Conservation (phyloP, 2,888 invertebrate species). For the Bugulina stolonifera region DNA sequence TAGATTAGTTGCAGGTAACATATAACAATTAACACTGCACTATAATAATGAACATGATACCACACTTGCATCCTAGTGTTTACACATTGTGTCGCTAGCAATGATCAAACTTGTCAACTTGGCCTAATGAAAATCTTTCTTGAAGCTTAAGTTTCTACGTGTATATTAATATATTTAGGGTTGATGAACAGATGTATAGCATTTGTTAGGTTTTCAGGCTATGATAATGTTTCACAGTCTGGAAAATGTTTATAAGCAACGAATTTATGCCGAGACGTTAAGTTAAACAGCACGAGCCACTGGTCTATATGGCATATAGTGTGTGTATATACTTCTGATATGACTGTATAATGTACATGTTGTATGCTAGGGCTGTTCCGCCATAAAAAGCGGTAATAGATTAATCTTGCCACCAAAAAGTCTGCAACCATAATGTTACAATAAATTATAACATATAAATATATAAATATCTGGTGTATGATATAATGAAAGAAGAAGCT, state of each 20-base stretch:
- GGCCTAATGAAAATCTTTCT: neutral
- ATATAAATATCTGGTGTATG: neutral
- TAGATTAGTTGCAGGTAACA: neutral
- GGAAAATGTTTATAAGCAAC: conserved; percentile 26
- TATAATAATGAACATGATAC: neutral
- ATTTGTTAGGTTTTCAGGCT: neutral
- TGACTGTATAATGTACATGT: neutral
- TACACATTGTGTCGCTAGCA: conserved; percentile 11
- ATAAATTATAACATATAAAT: neutral
- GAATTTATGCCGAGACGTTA: conserved; percentile 18
- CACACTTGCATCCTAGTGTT: neutral
- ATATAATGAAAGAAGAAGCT: neutral
- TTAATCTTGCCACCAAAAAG: neutral
- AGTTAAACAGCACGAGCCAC: conserved; percentile 24
- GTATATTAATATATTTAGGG: neutral
- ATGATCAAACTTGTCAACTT: neutral
- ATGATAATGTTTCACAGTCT: conserved; percentile 25
- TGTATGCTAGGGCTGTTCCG: neutral
- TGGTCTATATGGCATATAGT: neutral
- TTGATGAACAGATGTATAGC: too few species aligned
- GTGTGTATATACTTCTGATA: neutral
- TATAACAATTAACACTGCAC: neutral
- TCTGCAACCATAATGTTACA: neutral
- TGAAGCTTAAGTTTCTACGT: neutral
- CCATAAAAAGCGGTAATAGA: neutral